phyloP scores from a whole-genome alignment of 2,113 vertebrate species.

The Rynchops niger region DNA sequence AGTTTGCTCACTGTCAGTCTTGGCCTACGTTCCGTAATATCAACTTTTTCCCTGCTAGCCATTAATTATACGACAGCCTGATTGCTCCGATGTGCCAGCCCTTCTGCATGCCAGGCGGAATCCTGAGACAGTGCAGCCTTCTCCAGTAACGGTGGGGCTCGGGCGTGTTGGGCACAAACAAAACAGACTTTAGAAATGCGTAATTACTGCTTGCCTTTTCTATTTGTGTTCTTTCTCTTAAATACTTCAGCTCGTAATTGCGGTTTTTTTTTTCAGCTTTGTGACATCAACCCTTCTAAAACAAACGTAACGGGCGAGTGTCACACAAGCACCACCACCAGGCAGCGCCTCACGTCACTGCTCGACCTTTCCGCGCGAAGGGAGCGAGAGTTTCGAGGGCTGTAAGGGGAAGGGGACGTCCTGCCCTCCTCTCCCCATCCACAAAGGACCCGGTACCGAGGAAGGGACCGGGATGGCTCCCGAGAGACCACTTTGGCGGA shows the following conservation, averaged over 20 bases:
- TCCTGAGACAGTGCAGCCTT: not conserved
- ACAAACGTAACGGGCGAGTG: rapidly evolving
- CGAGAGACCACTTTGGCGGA: not conserved
- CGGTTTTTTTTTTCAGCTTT: not conserved
- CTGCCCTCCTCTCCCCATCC: not conserved
- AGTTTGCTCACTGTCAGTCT: not conserved
- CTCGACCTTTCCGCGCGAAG: not conserved
- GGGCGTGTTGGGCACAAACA: not conserved
- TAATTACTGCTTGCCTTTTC: not conserved
- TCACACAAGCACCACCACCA: not conserved
- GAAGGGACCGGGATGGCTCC: not conserved
- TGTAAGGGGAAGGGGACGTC: not conserved
- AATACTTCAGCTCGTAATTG: rapidly evolving
- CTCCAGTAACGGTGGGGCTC: not conserved
- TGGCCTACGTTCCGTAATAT: rapidly evolving
- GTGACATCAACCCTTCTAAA: not conserved
- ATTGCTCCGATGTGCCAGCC: rapidly evolving
- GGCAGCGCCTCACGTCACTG: not conserved
- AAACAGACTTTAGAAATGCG: not conserved
- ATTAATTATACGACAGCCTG: not conserved
- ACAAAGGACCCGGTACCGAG: rapidly evolving
- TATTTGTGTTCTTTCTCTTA: not conserved
- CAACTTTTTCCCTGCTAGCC: not conserved
- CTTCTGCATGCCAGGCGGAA: not conserved
- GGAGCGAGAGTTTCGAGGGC: rapidly evolving